Conservation (phyloP, 2,113 vertebrate species). For the Misgurnus mizolepis region DNA sequence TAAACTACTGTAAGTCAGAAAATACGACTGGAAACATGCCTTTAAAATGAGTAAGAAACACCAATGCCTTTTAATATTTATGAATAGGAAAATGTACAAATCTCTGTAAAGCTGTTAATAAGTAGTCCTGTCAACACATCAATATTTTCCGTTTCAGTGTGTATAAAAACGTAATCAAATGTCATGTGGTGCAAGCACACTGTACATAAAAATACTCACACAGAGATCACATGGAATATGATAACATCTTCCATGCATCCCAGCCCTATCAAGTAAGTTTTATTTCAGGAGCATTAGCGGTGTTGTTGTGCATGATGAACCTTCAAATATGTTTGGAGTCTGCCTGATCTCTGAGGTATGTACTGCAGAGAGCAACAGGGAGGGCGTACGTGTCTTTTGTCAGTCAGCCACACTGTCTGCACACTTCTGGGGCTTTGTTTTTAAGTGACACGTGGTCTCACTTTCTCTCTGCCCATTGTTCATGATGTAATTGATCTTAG, state of each 20-base stretch:
- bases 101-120: too few species aligned
- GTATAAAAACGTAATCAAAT: too few species aligned
- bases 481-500: not conserved
- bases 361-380: constrained; percentile 31
- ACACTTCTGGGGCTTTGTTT: not conserved
- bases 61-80: too few species aligned
- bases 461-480: not conserved
- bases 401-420: not conserved
- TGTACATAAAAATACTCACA: not conserved
- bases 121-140: too few species aligned
- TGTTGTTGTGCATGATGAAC: constrained; percentile 16
- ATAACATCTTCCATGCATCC: constrained; percentile 3
- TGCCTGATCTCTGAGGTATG: constrained; percentile 34
- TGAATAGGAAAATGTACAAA: too few species aligned
- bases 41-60: too few species aligned
- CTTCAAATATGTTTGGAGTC: constrained; percentile 21
- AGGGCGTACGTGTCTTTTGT: constrained; percentile 5
- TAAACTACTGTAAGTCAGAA: too few species aligned
- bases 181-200: too few species aligned
- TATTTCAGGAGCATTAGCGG: constrained; percentile 27
- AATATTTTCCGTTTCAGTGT: too few species aligned
- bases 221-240: not conserved
- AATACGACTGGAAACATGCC: too few species aligned
- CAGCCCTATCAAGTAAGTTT: not conserved
- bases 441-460: not conserved